Conservation (phyloP, 2,888 invertebrate genomes). For the Polydrusus cervinus region DNA sequence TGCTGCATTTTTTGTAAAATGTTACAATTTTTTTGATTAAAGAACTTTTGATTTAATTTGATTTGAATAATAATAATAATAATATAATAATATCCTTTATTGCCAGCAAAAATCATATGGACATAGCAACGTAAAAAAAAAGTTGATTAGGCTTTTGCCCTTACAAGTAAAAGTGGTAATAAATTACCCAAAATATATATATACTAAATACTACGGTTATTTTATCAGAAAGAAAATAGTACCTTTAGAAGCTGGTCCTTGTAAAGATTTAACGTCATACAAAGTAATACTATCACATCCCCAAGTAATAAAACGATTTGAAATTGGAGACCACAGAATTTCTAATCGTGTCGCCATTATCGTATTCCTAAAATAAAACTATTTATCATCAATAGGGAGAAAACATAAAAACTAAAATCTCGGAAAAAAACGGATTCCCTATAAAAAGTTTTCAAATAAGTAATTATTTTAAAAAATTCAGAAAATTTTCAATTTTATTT, state of each 20-base stretch:
- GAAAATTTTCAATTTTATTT: not conserved
- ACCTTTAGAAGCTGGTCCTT: conserved; percentile 73
- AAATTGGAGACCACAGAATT: conserved; percentile 90
- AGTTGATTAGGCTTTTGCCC: no score
- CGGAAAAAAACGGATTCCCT: not conserved
- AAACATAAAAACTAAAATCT: not conserved
- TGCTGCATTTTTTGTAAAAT: no score
- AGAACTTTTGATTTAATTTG: no score
- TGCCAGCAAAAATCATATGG: no score
- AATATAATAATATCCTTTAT: no score
- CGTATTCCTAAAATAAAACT: not conserved
- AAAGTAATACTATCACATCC: conserved; percentile 92
- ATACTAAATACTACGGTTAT: no score
- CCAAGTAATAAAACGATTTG: conserved; percentile 91
- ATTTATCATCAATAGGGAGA: no score
- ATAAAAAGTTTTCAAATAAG: not conserved
- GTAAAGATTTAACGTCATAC: conserved; percentile 82
- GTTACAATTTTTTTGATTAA: no score
- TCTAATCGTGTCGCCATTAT: conserved; percentile 79
- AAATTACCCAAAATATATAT: no score
- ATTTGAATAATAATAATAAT: no score
- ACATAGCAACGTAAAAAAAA: no score
- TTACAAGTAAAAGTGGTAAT: no score
- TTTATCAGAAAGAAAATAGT: not conserved
- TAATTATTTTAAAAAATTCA: conserved; percentile 1